These are phyloP conservation scores for Isaurus tuberculatus DNA, from an alignment of 92 coral and sea anemone genomes.

Conservation along the genomic window DNA sequence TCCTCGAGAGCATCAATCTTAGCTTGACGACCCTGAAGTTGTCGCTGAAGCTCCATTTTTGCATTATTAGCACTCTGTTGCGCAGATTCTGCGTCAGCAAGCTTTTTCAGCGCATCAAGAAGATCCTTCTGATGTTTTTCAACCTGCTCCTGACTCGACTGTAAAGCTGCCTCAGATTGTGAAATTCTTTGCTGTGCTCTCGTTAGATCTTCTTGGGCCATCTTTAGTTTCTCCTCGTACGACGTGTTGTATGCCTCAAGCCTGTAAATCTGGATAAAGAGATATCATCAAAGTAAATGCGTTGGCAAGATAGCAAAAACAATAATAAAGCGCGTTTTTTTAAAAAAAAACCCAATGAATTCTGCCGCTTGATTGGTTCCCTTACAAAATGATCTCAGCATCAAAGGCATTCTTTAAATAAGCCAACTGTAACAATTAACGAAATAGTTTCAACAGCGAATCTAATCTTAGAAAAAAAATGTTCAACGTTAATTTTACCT, in stretches of 20 bases:
- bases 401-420: no score
- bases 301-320: not conserved
- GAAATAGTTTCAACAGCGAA: no score
- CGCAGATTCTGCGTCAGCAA: slow-evolving; percentile 90
- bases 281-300: not conserved
- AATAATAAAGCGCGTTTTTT: no score
- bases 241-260: slow-evolving; percentile 97
- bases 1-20: slow-evolving; percentile 85
- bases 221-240: slow-evolving; percentile 91
- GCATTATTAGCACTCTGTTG: slow-evolving; percentile 81
- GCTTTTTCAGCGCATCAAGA: slow-evolving; percentile 85
- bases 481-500: no score
- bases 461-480: no score
- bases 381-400: no score
- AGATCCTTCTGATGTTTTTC: slow-evolving; percentile 86
- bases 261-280: slow-evolving; percentile 54
- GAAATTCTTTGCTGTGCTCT: slow-evolving; percentile 88
- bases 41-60: slow-evolving; percentile 86
- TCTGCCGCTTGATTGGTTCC: no score
- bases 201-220: slow-evolving; percentile 84
- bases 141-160: slow-evolving; percentile 83
- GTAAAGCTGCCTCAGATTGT: slow-evolving; percentile 83
- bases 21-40: slow-evolving; percentile 79
- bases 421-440: no score
- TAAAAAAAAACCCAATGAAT: no score